Evolutionary conservation across 2,888 invertebrate genomes (phyloP).

Genomic region (Labia minor): DNA sequence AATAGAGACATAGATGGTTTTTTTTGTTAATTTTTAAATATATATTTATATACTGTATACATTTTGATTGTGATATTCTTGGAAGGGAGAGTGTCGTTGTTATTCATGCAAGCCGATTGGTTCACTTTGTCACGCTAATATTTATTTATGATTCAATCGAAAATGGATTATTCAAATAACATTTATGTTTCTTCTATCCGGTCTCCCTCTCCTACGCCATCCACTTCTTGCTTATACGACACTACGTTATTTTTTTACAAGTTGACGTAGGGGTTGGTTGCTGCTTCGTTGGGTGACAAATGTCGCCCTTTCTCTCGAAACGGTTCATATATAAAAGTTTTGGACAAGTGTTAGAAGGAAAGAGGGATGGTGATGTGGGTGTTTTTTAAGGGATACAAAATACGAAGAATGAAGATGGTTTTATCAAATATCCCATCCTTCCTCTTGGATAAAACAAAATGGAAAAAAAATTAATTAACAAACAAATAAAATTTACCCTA

Average conservation of each 20-base stretch:
- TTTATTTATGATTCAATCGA: conserved; percentile 13
- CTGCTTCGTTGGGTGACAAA: neutral
- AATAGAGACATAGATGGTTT: too few relatives aligned
- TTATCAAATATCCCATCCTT: too few relatives aligned
- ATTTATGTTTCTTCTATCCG: neutral
- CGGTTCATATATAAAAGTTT: conserved; percentile 13
- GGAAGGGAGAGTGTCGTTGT: neutral
- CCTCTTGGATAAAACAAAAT: too few relatives aligned
- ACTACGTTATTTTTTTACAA: too few relatives aligned
- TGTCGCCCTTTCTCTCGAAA: conserved; percentile 5
- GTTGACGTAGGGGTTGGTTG: neutral
- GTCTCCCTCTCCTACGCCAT: too few relatives aligned
- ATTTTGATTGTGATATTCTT: neutral
- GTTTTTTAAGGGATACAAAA: neutral
- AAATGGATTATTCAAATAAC: conserved; percentile 7
- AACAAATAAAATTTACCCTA: too few relatives aligned
- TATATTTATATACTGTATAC: too few relatives aligned
- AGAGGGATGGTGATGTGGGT: too few relatives aligned
- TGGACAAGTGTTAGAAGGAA: conserved; percentile 4
- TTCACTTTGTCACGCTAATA: conserved; percentile 13
- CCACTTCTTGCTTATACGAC: too few relatives aligned
- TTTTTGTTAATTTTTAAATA: too few relatives aligned
- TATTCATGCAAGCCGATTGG: neutral
- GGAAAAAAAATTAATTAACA: too few relatives aligned
- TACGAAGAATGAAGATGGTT: too few relatives aligned